Evolutionary conservation across 2,113 vertebrate genomes (phyloP).

Genomic region (Bos javanicus): DNA sequence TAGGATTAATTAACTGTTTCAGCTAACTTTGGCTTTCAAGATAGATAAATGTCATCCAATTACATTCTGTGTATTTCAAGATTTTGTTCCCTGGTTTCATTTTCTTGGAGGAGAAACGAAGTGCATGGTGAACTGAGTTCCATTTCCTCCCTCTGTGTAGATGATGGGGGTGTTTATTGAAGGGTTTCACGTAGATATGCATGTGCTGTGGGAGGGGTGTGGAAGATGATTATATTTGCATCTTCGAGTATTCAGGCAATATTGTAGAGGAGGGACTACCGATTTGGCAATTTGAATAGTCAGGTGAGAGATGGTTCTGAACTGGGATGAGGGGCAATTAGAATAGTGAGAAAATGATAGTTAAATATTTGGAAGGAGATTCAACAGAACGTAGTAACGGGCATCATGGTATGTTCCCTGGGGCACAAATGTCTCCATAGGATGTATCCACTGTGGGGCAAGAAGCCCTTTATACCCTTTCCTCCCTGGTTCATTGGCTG

Average conservation of each 20-base stretch:
- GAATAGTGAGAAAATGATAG: not conserved
- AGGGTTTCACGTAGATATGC: not conserved
- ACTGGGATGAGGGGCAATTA: not conserved
- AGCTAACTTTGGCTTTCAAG: not conserved
- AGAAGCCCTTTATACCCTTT: not conserved
- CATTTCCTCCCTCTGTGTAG: not conserved
- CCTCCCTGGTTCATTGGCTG: not conserved
- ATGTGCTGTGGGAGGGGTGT: not conserved
- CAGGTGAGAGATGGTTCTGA: not conserved
- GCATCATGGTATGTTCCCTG: not conserved
- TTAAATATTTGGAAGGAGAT: not conserved
- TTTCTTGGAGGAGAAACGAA: slow-evolving; percentile 16
- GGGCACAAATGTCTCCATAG: not conserved
- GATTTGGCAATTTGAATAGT: not conserved
- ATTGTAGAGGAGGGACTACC: not conserved
- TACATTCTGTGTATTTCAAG: not conserved
- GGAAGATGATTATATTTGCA: not conserved
- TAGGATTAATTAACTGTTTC: not conserved
- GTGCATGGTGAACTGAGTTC: not conserved
- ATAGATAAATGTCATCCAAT: not conserved
- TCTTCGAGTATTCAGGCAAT: not conserved
- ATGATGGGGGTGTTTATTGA: not conserved
- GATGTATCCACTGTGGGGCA: not conserved
- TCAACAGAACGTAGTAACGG: not conserved
- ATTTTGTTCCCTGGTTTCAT: not conserved